Percentiles rank a stretch among this genome's conserved stretches.
phyloP scores from a whole-genome alignment of 2,113 vertebrate species.

The Mastomys natalensis region DNA sequence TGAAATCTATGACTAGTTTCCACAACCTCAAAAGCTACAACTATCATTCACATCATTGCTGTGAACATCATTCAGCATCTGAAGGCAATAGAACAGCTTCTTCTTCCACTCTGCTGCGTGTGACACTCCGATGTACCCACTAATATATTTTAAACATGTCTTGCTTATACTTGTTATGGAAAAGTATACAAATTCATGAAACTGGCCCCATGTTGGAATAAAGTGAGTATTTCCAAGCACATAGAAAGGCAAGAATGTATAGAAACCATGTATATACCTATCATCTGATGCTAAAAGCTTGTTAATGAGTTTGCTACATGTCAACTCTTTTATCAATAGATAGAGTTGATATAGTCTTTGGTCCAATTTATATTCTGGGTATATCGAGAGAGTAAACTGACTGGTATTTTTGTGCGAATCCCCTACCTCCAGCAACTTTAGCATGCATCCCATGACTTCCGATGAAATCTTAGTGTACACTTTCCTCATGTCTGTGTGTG shows the following conservation, averaged over 20 bases:
- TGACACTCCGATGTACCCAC: background rate
- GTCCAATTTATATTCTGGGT: background rate
- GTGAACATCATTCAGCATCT: no score
- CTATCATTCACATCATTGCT: background rate
- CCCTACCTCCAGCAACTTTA: background rate
- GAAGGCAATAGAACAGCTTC: background rate
- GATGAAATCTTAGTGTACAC: background rate
- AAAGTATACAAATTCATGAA: background rate
- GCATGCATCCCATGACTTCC: background rate
- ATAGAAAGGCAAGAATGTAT: slow-evolving; percentile 4
- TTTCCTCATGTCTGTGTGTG: background rate
- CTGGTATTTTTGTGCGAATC: background rate
- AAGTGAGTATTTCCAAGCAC: slow-evolving; percentile 29
- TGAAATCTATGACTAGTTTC: background rate
- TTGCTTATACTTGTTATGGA: background rate
- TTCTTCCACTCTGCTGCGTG: background rate
- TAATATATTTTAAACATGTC: background rate
- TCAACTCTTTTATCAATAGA: background rate
- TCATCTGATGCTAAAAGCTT: background rate
- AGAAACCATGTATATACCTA: background rate
- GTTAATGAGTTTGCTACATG: slow-evolving; percentile 26
- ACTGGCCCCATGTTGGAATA: background rate
- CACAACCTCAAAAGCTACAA: background rate
- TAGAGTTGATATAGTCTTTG: background rate
- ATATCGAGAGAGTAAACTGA: background rate